A percentile compares a stretch with the other conserved stretches of the same genome.
These are phyloP conservation scores for Drosophila suzukii DNA, from an alignment of 1,140 invertebrate species.

Conservation along the genomic window DNA sequence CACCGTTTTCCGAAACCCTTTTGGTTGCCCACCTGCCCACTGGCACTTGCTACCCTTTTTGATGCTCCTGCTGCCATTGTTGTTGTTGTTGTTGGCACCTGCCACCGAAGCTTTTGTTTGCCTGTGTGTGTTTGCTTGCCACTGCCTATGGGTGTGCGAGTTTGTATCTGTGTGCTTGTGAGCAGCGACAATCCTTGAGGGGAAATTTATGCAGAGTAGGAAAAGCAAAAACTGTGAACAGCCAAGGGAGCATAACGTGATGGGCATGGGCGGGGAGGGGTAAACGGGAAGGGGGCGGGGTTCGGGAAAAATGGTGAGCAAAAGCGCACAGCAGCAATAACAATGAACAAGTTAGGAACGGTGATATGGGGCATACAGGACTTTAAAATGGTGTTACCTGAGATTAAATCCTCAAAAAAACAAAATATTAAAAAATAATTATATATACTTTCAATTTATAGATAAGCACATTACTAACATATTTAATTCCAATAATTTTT, in stretches of 20 bases:
- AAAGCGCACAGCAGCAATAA: constrained; percentile 67
- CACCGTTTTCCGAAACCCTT: constrained; percentile 10
- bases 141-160: constrained; percentile 8
- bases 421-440: too few species aligned
- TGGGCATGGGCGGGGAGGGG: not conserved
- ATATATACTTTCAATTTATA: too few species aligned
- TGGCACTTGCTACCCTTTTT: constrained; percentile 70
- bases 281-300: constrained; percentile 1
- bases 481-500: too few species aligned
- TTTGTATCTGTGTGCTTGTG: constrained; percentile 16
- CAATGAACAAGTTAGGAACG: constrained; percentile 49
- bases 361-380: constrained; percentile 5
- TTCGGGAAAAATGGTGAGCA: constrained; percentile 69
- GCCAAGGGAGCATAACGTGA: constrained; percentile 24
- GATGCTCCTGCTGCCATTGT: constrained; percentile 7
- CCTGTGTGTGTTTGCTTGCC: constrained; percentile 35
- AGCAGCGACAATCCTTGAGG: constrained; percentile 73
- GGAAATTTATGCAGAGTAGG: constrained; percentile 77
- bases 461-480: too few species aligned
- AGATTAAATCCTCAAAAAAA: too few species aligned
- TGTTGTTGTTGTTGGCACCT: constrained; percentile 36
- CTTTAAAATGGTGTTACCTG: not conserved
- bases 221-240: constrained; percentile 46
- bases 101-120: constrained; percentile 53
- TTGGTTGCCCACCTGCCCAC: constrained; percentile 47